These are phyloP conservation scores for Cavia aperea DNA, from an alignment of 2,113 vertebrate genomes.

Conservation along the genomic window DNA sequence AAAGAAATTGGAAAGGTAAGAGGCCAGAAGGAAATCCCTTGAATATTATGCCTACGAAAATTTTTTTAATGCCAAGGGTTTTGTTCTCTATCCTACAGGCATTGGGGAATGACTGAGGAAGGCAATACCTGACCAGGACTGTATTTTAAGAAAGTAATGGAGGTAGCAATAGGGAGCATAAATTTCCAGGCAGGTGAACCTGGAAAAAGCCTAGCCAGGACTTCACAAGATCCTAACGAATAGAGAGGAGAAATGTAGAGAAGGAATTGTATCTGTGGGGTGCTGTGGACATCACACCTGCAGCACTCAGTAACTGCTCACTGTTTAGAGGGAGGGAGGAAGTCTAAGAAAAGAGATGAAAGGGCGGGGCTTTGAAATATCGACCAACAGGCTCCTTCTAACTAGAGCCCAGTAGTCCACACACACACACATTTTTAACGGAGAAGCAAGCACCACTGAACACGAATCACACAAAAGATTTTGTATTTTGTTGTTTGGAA, in stretches of 20 bases:
- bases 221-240: neutral
- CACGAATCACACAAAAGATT: slow-evolving; percentile 26
- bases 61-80: neutral
- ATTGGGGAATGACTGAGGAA: neutral
- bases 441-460: slow-evolving; percentile 31
- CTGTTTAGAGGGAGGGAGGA: neutral
- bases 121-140: neutral
- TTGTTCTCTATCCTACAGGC: slow-evolving; percentile 9
- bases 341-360: neutral
- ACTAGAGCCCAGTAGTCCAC: neutral
- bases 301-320: slow-evolving; percentile 9
- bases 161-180: neutral
- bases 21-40: neutral
- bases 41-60: neutral
- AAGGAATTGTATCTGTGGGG: neutral
- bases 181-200: neutral
- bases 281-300: neutral
- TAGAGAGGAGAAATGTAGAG: neutral
- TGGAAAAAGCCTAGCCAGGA: slow-evolving; percentile 11
- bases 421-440: neutral
- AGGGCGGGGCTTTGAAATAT: neutral
- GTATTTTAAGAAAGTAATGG: slow-evolving; percentile 37
- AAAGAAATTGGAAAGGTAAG: slow-evolving; percentile 31
- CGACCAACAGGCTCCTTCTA: neutral
- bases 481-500: slow-evolving; percentile 7